phyloP scores from a whole-genome alignment of 1,140 invertebrate genomes.

The Leucophenga varia region DNA sequence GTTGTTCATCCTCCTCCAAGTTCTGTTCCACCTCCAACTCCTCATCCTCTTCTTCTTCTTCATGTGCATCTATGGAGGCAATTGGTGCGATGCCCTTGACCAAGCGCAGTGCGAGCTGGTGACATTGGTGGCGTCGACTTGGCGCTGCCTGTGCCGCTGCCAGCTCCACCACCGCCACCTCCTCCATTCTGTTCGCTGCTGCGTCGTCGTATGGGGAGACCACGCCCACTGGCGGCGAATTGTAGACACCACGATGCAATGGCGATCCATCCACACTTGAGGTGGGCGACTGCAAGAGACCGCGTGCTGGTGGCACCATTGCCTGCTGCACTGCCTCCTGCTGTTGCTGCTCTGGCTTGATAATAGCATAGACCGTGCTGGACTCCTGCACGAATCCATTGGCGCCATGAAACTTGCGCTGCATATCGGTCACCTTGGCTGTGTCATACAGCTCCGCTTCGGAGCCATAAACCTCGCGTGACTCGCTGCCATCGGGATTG shows the following conservation, averaged over 20 bases:
- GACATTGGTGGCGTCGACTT: constrained; percentile 46
- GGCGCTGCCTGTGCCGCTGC: constrained; percentile 23
- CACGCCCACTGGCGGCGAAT: constrained; percentile 46
- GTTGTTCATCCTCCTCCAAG: too few relatives aligned
- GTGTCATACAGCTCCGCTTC: constrained; percentile 50
- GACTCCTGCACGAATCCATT: constrained; percentile 47
- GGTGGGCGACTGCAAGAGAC: constrained; percentile 32
- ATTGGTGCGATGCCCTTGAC: constrained; percentile 46
- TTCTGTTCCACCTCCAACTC: too few relatives aligned
- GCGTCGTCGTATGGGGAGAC: constrained; percentile 43
- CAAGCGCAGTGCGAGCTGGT: constrained; percentile 24
- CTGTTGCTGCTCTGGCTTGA: constrained; percentile 43
- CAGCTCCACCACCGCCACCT: constrained; percentile 11
- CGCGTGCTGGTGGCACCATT: not conserved
- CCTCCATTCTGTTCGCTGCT: constrained; percentile 29
- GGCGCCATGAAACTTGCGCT: constrained; percentile 48
- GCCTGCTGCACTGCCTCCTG: constrained; percentile 11
- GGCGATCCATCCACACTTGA: constrained; percentile 24
- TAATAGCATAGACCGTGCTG: constrained; percentile 51
- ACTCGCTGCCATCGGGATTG: constrained; percentile 55
- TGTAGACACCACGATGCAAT: constrained; percentile 33
- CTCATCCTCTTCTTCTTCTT: too few relatives aligned
- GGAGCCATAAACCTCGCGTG: constrained; percentile 42
- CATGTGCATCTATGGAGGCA: constrained; percentile 40
- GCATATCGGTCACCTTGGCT: constrained; percentile 44